A percentile compares a stretch with the other conserved stretches of the same genome.
phyloP scores from a whole-genome alignment of 2,888 invertebrate species.

The Coleophora flavipennella region DNA sequence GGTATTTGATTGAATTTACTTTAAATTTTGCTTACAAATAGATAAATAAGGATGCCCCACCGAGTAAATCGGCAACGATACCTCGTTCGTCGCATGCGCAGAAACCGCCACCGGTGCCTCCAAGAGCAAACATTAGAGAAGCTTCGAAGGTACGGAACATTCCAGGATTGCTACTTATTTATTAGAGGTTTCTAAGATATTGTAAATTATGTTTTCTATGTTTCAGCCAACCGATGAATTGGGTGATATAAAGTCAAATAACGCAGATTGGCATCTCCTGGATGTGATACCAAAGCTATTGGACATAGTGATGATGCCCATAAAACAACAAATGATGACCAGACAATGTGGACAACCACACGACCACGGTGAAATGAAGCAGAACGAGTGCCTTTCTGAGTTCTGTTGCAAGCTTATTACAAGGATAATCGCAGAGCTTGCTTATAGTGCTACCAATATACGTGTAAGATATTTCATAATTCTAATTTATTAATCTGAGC shows the following conservation, averaged over 20 bases:
- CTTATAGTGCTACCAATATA: conserved; percentile 40
- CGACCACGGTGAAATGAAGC: conserved; percentile 65
- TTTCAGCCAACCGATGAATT: conserved; percentile 18
- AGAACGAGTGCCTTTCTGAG: conserved; percentile 72
- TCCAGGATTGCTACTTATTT: no score
- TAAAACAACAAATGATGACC: conserved; percentile 70
- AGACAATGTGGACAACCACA: conserved; percentile 58
- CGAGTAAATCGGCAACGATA: conserved; percentile 50
- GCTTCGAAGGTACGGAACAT: conserved; percentile 28
- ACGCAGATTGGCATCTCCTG: conserved; percentile 77
- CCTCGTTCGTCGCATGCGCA: conserved; percentile 45
- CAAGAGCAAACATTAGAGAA: conserved; percentile 40
- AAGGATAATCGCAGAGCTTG: conserved; percentile 89
- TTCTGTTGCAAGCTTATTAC: conserved; percentile 85
- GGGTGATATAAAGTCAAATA: conserved; percentile 26
- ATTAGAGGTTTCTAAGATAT: no score
- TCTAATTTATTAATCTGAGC: conserved; percentile 1
- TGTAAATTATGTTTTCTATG: no score
- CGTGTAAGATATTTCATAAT: conserved; percentile 25
- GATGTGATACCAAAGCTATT: conserved; percentile 88
- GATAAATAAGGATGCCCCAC: conserved; percentile 41
- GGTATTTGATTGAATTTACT: no score
- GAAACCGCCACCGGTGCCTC: conserved; percentile 58
- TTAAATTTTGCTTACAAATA: conserved; percentile 14
- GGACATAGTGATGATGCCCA: conserved; percentile 86